Conservation (phyloP, 2,888 invertebrate species). For the Galerucella calmariensis region DNA sequence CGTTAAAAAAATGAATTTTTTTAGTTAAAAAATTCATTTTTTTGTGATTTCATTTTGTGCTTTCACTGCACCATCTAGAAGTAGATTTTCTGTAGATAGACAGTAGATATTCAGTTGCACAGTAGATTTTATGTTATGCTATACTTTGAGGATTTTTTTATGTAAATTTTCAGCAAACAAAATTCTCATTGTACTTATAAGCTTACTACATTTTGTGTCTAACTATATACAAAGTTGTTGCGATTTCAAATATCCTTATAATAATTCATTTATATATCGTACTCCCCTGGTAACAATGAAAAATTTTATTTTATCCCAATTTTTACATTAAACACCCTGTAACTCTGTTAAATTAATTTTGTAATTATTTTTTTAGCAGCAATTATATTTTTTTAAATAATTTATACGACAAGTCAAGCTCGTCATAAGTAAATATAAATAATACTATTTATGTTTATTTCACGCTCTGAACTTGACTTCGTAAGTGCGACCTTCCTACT, state of each 20-base stretch:
- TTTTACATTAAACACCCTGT: too few species aligned
- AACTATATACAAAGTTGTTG: constrained; percentile 27
- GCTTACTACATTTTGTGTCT: constrained; percentile 29
- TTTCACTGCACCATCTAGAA: constrained; percentile 44
- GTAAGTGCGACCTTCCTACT: too few species aligned
- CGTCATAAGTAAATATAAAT: too few species aligned
- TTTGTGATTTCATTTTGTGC: constrained; percentile 29
- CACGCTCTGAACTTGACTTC: too few species aligned
- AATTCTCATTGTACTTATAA: constrained; percentile 17
- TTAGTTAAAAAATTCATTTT: constrained; percentile 1
- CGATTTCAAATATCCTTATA: constrained; percentile 2
- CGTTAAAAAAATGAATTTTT: constrained; percentile 21
- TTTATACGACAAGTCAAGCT: too few species aligned
- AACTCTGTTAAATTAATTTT: neutral
- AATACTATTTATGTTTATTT: too few species aligned
- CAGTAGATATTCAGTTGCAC: constrained; percentile 41
- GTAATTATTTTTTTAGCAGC: neutral
- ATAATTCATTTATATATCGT: too few species aligned
- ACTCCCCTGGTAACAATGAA: too few species aligned
- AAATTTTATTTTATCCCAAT: too few species aligned
- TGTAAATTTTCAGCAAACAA: neutral
- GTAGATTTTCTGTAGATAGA: constrained; percentile 47
- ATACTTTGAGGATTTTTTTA: constrained; percentile 13
- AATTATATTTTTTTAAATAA: too few species aligned
- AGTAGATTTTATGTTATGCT: constrained; percentile 27